phyloP scores from a whole-genome alignment of 2,797 vertebrate genomes.

The Sebastes wilsoni region DNA sequence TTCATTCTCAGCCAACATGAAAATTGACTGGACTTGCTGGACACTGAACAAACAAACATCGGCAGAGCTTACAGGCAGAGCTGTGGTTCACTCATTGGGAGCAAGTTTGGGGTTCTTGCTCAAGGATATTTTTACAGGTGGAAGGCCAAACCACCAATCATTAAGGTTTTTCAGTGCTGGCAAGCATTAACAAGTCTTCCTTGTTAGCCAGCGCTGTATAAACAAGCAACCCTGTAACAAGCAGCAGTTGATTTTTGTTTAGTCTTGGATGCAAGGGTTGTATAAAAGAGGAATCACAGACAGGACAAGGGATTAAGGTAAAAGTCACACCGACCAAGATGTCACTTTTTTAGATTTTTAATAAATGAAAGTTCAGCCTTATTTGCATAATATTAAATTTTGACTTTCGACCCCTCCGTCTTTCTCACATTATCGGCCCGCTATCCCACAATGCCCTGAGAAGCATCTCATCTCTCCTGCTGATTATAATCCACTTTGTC shows the following conservation, averaged over 20 bases:
- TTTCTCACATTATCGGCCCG: background rate
- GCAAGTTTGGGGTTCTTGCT: background rate
- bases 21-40: background rate
- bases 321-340: background rate
- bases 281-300: background rate
- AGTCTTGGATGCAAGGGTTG: background rate
- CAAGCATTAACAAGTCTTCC: background rate
- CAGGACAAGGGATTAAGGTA: background rate
- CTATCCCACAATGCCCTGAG: background rate
- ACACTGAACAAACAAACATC: background rate
- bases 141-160: background rate
- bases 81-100: background rate
- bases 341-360: background rate
- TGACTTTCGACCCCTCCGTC: background rate
- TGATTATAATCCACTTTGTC: conserved; percentile 18
- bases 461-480: background rate
- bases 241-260: background rate
- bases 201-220: background rate
- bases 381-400: background rate
- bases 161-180: background rate
- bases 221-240: background rate
- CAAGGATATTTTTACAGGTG: background rate
- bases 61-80: background rate
- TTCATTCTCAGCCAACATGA: background rate
- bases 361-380: background rate